Evolutionary conservation across 1,140 invertebrate species (phyloP).

Genomic region (Probaryconus sp.): DNA sequence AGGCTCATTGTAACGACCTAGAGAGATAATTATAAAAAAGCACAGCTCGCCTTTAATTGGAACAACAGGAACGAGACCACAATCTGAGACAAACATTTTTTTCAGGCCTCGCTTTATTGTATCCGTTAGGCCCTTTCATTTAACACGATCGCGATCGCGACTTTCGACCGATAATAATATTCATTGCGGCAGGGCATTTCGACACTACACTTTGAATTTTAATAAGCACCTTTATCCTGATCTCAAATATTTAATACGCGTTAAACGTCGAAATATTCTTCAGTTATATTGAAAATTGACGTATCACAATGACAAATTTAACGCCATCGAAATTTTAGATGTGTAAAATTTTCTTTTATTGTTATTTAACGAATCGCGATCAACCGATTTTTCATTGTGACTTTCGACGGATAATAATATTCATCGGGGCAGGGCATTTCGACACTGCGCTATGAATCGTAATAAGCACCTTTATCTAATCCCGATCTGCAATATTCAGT

Average conservation of each 20-base stretch:
- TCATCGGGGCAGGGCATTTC: constrained; percentile 40
- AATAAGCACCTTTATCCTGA: constrained; percentile 45
- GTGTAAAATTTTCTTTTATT: constrained; percentile 2
- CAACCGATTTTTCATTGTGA: constrained; percentile 30
- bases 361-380: constrained; percentile 12
- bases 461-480: constrained; percentile 51
- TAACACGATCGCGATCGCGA: too few relatives aligned
- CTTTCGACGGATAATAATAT: constrained; percentile 45
- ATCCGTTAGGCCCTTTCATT: too few relatives aligned
- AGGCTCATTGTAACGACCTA: too few relatives aligned
- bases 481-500: constrained; percentile 40
- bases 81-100: too few relatives aligned
- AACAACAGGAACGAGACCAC: too few relatives aligned
- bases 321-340: too few relatives aligned
- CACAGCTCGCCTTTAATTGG: too few relatives aligned
- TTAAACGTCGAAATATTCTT: too few relatives aligned
- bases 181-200: constrained; percentile 39
- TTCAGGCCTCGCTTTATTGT: too few relatives aligned
- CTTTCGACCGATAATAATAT: constrained; percentile 45
- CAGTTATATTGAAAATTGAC: too few relatives aligned
- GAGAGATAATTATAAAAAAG: too few relatives aligned
- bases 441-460: constrained; percentile 43
- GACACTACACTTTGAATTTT: constrained; percentile 41
- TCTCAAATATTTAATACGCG: constrained; percentile 44
- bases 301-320: too few relatives aligned